phyloP scores from a whole-genome alignment of 1,140 invertebrate species.

The Lepidurus packardi region DNA sequence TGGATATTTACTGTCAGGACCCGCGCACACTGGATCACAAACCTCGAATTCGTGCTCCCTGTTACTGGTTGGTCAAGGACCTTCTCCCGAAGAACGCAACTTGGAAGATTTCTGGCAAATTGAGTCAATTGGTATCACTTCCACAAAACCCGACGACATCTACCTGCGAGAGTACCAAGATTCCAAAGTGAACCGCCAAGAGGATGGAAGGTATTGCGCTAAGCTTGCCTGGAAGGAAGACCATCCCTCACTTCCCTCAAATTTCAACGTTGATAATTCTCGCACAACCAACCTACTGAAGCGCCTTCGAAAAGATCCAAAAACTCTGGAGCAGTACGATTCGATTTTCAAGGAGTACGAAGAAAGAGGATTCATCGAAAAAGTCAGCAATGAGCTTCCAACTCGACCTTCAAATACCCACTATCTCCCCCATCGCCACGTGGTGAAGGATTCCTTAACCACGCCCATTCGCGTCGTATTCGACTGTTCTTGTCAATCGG shows the following conservation, averaged over 20 bases:
- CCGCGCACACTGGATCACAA: no score
- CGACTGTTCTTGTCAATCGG: not conserved
- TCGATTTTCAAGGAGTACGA: slow-evolving; percentile 19
- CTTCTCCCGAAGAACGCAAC: no score
- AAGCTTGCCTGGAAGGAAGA: slow-evolving; percentile 21
- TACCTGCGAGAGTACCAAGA: no score
- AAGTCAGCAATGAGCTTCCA: not conserved
- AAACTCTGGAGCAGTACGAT: not conserved
- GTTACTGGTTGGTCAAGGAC: no score
- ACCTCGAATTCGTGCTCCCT: no score
- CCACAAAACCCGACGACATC: no score
- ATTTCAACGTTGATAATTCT: not conserved
- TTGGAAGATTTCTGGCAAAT: no score
- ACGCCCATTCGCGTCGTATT: not conserved
- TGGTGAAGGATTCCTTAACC: not conserved
- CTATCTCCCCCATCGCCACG: slow-evolving; percentile 13
- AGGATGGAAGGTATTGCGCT: slow-evolving; percentile 21
- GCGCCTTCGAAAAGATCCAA: not conserved
- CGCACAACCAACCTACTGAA: not conserved
- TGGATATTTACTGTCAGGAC: no score
- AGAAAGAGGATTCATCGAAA: slow-evolving; percentile 22
- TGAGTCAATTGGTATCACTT: no score
- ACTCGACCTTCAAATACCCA: not conserved
- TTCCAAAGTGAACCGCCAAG: not conserved
- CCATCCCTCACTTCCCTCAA: slow-evolving; percentile 17